These are phyloP conservation scores for Sinohyriopsis cumingii DNA, from an alignment of 2,888 invertebrate genomes.

Conservation along the genomic window DNA sequence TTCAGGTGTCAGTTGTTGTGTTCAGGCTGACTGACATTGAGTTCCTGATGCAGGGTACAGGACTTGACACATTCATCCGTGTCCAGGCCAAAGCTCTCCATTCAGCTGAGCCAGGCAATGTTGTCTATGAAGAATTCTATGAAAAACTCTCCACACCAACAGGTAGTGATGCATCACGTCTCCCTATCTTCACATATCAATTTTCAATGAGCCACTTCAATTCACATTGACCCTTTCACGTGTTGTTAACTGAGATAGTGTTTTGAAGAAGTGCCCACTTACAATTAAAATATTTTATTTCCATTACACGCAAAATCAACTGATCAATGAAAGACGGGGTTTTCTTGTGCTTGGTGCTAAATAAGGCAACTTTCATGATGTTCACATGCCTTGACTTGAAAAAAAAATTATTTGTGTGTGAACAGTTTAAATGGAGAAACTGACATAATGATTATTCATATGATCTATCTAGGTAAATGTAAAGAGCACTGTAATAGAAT, in stretches of 20 bases:
- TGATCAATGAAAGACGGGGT: background rate
- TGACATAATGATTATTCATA: too few relatives aligned
- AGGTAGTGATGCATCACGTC: conserved; percentile 24
- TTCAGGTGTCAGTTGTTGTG: conserved; percentile 76
- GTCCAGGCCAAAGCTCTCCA: conserved; percentile 82
- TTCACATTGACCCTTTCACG: background rate
- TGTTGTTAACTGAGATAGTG: background rate
- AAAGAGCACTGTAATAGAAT: too few relatives aligned
- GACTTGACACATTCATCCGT: conserved; percentile 80
- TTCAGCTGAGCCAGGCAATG: conserved; percentile 88
- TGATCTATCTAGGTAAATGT: too few relatives aligned
- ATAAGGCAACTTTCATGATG: too few relatives aligned
- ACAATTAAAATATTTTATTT: conserved; percentile 4
- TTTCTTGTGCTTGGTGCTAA: too few relatives aligned
- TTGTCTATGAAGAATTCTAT: conserved; percentile 96
- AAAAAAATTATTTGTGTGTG: too few relatives aligned
- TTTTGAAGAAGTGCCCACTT: background rate
- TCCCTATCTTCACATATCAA: conserved; percentile 4
- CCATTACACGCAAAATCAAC: background rate
- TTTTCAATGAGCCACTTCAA: background rate
- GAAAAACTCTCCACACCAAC: conserved; percentile 74
- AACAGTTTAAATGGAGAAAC: too few relatives aligned
- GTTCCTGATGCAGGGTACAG: conserved; percentile 81
- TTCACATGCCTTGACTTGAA: too few relatives aligned
- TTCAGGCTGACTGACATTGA: conserved; percentile 85